These are phyloP conservation scores for Stenchaetothrips biformis DNA, from an alignment of 2,888 invertebrate species.

Conservation along the genomic window DNA sequence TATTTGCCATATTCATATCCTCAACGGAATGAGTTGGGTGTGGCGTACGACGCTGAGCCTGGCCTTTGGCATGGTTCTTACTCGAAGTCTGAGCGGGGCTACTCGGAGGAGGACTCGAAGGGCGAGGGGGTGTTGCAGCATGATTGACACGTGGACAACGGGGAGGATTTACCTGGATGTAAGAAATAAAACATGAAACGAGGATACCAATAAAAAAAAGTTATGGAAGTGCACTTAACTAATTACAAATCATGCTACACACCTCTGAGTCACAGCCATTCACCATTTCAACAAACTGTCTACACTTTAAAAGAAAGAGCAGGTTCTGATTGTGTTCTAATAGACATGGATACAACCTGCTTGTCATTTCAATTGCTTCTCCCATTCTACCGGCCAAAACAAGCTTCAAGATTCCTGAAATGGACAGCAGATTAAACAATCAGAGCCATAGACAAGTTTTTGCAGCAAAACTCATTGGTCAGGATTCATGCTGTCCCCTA, in stretches of 20 bases:
- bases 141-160: slow-evolving; percentile 45
- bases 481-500: background rate
- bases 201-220: too few relatives aligned
- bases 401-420: slow-evolving; percentile 83
- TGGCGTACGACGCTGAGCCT: slow-evolving; percentile 26
- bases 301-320: slow-evolving; percentile 91
- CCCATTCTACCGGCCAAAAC: slow-evolving; percentile 91
- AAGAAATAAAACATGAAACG: slow-evolving; percentile 30
- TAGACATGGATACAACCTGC: slow-evolving; percentile 86
- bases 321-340: slow-evolving; percentile 86
- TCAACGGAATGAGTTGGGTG: slow-evolving; percentile 34
- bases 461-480: slow-evolving; percentile 26
- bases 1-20: slow-evolving; percentile 40
- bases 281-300: slow-evolving; percentile 99
- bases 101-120: slow-evolving; percentile 51
- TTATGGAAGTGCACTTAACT: slow-evolving; percentile 32
- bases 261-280: slow-evolving; percentile 80
- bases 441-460: background rate
- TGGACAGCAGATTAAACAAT: slow-evolving; percentile 32
- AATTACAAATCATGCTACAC: slow-evolving; percentile 27
- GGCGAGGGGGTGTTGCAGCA: slow-evolving; percentile 42
- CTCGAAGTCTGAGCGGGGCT: background rate
- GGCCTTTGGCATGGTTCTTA: slow-evolving; percentile 4
- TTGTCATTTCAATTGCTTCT: slow-evolving; percentile 88
- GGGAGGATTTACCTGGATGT: slow-evolving; percentile 38